Evolutionary conservation across 2,888 invertebrate genomes (phyloP), one percentile per base, ranked within the genome.

Genomic region (Nemotelus pantherinus): DNA sequence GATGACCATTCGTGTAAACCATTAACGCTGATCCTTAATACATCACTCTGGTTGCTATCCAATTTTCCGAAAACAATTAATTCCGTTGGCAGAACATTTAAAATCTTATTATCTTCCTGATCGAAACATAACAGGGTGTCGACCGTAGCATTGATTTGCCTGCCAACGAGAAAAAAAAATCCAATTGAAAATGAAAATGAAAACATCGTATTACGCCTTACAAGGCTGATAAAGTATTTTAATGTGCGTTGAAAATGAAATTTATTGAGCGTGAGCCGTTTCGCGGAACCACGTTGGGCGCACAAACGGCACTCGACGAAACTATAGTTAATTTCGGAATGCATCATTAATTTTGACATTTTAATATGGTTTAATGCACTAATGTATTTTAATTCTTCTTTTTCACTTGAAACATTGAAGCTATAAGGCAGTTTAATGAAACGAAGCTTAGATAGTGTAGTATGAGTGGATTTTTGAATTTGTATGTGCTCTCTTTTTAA

Each of bases 61-160:
- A 80, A 85, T 84, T 86, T 86, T 80, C 87, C 87, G 82, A 87
- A 87, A 81, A 84, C 85, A 84, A 87, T 87, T 84, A 87, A 85
- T 84, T 87, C 84, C 77, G 85, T 85, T 81, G 87, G 87, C 81
- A 87, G 81, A 83, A 86, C 84, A 84, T 85, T 85, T 81, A 87
- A 83, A 83, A 87, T 83, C 82, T 85, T 85, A 81, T 83, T 83
- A 83, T 86, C 86, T 83, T 86, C 86, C 80, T 85, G 86, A 45
- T 83, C 84, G 39, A 9, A 47, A 41, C 74, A 74, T 4, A 25
- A 10, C 10, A 41, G 55, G 53, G 85, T 85, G 78, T 85, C 83
- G 76, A 87, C 82, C 77, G 86, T 86, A 79, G 86, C 86, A 83
- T 87, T 87, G 82, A 87, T 83, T 83, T 87, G 87, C 44, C 87